Conservation (phyloP, 2,888 invertebrate species). For the Cetonia aurata region DNA sequence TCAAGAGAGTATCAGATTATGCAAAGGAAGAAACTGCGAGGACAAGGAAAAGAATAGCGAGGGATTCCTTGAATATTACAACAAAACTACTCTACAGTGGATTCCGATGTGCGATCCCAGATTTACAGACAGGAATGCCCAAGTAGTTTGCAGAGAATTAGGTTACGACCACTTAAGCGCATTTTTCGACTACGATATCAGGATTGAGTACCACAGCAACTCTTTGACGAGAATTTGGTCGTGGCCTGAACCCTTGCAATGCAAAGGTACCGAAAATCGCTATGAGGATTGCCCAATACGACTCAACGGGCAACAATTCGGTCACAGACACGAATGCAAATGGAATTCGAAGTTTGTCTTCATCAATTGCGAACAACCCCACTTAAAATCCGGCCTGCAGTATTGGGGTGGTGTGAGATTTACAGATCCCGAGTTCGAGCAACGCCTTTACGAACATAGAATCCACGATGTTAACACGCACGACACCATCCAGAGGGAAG, state of each 20-base stretch:
- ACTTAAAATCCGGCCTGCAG: conserved; percentile 74
- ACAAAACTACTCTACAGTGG: conserved; percentile 95
- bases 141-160: conserved; percentile 95
- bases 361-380: conserved; percentile 86
- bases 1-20: conserved; percentile 80
- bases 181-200: conserved; percentile 85
- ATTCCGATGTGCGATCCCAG: conserved; percentile 95
- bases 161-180: conserved; percentile 91
- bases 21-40: conserved; percentile 80
- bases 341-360: conserved; percentile 95
- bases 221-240: conserved; percentile 90
- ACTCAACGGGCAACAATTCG: conserved; percentile 90
- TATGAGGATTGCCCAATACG: conserved; percentile 89
- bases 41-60: conserved; percentile 72
- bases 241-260: conserved; percentile 94
- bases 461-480: conserved; percentile 87
- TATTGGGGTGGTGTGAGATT: conserved; percentile 99
- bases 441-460: conserved; percentile 83
- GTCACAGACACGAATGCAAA: conserved; percentile 85
- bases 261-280: conserved; percentile 80
- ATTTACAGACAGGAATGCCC: conserved; percentile 96
- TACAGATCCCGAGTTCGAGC: conserved; percentile 90
- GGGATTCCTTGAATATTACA: conserved; percentile 96
- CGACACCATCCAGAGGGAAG: conserved; percentile 75
- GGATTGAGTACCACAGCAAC: conserved; percentile 91